phyloP scores from a whole-genome alignment of 2,113 vertebrate genomes.

The Phocoena phocoena region DNA sequence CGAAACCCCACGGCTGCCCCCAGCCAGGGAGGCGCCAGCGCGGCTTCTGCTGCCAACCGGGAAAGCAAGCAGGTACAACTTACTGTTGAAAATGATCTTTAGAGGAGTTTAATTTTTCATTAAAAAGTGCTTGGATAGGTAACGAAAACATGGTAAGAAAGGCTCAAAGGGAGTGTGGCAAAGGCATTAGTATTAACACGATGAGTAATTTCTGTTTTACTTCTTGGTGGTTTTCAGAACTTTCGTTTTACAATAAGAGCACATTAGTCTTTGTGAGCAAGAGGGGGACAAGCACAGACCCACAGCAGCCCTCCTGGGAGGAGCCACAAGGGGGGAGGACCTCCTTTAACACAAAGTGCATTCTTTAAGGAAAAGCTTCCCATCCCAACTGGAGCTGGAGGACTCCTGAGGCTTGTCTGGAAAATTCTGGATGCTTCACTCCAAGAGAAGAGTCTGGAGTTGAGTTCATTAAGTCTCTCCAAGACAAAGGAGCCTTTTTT shows the following conservation, averaged over 20 bases:
- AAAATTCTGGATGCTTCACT: constrained; percentile 73
- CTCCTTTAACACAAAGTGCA: background rate
- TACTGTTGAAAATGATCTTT: background rate
- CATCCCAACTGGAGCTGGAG: constrained; percentile 52
- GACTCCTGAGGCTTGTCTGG: constrained; percentile 38
- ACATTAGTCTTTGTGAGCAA: too few relatives aligned
- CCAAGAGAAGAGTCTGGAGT: constrained; percentile 67
- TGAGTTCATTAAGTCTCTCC: constrained; percentile 62
- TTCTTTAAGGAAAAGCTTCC: background rate
- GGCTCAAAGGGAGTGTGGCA: rapidly evolving
- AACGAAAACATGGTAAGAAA: background rate
- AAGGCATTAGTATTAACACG: background rate
- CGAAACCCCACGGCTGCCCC: background rate
- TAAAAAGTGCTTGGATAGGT: too few relatives aligned
- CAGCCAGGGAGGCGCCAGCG: background rate
- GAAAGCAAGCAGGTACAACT: background rate
- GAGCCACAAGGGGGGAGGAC: background rate
- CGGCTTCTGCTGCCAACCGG: background rate
- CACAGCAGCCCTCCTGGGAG: background rate
- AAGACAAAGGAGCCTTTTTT: constrained; percentile 59
- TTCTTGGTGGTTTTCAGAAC: background rate
- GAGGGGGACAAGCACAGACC: background rate
- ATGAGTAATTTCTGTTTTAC: too few relatives aligned
- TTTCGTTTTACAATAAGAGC: background rate
- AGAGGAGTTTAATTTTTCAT: background rate